These are phyloP conservation scores for Syngnathus typhle DNA, from an alignment of 2,113 vertebrate genomes.

Conservation along the genomic window DNA sequence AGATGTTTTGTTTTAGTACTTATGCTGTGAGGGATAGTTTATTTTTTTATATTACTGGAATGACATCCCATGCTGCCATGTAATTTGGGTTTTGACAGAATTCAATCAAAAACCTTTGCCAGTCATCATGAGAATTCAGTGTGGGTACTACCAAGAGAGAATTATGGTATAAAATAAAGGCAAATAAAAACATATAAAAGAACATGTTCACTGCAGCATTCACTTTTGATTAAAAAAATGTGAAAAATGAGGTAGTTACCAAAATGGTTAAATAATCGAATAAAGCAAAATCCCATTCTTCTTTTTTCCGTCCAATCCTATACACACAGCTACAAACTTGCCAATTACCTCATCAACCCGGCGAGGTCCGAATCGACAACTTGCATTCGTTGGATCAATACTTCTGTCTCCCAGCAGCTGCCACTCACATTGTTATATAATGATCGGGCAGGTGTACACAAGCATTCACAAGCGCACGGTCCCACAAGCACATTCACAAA, in stretches of 20 bases:
- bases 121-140: background rate
- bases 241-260: background rate
- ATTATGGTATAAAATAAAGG: background rate
- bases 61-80: no score
- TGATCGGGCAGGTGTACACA: background rate
- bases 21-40: no score
- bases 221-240: background rate
- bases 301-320: background rate
- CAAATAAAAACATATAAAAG: background rate
- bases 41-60: no score
- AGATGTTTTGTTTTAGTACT: no score
- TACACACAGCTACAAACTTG: background rate
- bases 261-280: slow-evolving; percentile 5
- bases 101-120: background rate
- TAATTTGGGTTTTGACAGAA: background rate
- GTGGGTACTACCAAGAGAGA: background rate
- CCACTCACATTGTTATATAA: slow-evolving; percentile 1
- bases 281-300: background rate
- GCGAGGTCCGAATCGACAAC: background rate
- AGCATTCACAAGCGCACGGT: background rate
- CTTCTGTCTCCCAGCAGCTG: slow-evolving; percentile 4
- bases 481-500: slow-evolving; percentile 1
- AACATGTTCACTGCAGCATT: background rate
- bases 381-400: background rate
- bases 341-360: slow-evolving; percentile 18